phyloP scores from a whole-genome alignment of 2,113 vertebrate genomes.

The Myrmophylax atrothorax region DNA sequence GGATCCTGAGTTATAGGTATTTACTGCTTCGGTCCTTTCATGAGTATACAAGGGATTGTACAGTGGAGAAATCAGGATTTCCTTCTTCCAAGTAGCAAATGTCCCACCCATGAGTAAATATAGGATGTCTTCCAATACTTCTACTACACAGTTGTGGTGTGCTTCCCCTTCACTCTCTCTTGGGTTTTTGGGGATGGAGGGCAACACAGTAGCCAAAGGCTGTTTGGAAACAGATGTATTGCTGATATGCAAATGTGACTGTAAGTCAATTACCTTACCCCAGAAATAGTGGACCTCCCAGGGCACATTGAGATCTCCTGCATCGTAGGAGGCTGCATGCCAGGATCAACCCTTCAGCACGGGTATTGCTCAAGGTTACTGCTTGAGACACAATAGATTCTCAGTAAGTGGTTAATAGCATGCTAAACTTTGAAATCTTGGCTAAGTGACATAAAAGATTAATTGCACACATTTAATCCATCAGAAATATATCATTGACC shows the following conservation, averaged over 20 bases:
- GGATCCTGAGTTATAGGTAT: background rate
- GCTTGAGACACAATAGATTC: background rate
- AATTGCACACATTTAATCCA: background rate
- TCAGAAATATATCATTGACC: background rate
- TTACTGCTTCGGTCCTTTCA: background rate
- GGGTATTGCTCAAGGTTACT: background rate
- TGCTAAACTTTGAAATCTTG: background rate
- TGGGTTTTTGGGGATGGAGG: background rate
- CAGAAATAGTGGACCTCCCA: background rate
- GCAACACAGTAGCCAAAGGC: too few relatives aligned
- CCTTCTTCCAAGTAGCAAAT: background rate
- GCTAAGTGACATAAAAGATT: background rate
- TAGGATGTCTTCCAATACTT: background rate
- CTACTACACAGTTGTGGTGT: background rate
- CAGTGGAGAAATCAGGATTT: background rate
- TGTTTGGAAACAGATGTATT: background rate
- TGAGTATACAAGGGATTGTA: background rate
- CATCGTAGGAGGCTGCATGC: background rate
- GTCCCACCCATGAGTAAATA: background rate
- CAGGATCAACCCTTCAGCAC: background rate
- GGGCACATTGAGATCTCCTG: background rate
- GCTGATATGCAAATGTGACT: background rate
- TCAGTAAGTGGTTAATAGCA: background rate
- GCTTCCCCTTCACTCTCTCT: background rate
- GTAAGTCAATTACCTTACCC: background rate